These are phyloP conservation scores for Oreonectes daqikongensis DNA, from an alignment of 2,797 vertebrate genomes.

Conservation along the genomic window DNA sequence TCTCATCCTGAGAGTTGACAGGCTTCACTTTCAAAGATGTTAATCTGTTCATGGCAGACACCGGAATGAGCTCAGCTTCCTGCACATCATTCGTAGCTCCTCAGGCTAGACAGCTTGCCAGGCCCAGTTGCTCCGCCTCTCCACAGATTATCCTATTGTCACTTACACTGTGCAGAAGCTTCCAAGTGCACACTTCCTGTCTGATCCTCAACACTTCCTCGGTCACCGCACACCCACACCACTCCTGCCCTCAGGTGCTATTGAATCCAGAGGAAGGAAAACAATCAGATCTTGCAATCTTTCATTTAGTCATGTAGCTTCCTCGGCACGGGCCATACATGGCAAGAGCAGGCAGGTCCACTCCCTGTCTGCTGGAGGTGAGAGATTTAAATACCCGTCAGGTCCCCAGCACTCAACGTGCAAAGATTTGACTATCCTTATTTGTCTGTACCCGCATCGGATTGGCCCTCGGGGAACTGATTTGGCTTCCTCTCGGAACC, in stretches of 20 bases:
- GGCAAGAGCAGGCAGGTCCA: constrained; percentile 62
- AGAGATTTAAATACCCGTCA: constrained; percentile 52
- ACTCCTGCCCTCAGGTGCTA: constrained; percentile 36
- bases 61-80: constrained; percentile 54
- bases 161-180: constrained; percentile 39
- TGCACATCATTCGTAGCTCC: constrained; percentile 39
- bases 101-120: constrained; percentile 30
- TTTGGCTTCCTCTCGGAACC: constrained; percentile 30
- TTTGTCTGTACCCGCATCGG: constrained; percentile 21
- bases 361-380: constrained; percentile 53
- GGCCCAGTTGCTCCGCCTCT: constrained; percentile 49
- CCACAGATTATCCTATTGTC: constrained; percentile 59
- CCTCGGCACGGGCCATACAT: constrained; percentile 57
- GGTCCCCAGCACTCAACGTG: constrained; percentile 5
- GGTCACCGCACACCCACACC: not conserved
- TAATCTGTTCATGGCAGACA: constrained; percentile 41
- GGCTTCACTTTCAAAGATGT: constrained; percentile 23
- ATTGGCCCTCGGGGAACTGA: constrained; percentile 17
- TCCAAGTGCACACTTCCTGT: constrained; percentile 43
- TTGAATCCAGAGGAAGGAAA: constrained; percentile 16
- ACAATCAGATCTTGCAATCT: constrained; percentile 32
- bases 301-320: constrained; percentile 36
- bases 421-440: constrained; percentile 40
- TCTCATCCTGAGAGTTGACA: constrained; percentile 11
- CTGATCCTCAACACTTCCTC: constrained; percentile 18